Evolutionary conservation across 92 coral and sea anemone genomes (phyloP).

Genomic region (Phenganax subtilis): DNA sequence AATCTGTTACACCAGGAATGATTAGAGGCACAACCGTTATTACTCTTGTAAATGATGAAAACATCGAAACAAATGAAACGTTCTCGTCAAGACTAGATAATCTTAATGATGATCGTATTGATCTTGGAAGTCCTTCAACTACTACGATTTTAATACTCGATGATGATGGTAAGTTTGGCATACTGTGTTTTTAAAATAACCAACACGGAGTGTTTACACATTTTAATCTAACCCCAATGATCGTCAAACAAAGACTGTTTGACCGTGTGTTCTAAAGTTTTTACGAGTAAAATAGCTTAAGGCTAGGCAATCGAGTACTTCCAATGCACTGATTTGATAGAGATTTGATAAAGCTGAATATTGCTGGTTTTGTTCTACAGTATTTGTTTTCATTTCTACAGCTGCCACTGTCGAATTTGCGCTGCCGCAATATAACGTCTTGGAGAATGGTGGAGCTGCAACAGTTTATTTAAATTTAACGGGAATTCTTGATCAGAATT

Average conservation of each 20-base stretch:
- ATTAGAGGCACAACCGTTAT: not conserved
- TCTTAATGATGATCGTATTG: not conserved
- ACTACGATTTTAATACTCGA: not conserved
- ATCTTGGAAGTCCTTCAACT: not conserved
- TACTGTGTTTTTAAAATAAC: not conserved
- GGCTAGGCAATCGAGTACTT: no score
- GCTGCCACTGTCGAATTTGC: conserved; percentile 21
- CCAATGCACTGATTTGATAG: no score
- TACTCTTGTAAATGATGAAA: conserved; percentile 14
- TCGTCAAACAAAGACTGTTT: no score
- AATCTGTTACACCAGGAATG: not conserved
- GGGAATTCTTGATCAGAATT: conserved; percentile 13
- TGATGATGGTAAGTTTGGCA: conserved; percentile 2
- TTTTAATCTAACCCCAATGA: no score
- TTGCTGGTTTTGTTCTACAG: not conserved
- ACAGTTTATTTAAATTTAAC: conserved; percentile 1
- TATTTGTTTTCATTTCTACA: not conserved
- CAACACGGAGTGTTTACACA: no score
- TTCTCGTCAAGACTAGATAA: conserved; percentile 12
- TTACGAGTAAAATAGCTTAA: no score
- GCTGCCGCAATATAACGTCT: not conserved
- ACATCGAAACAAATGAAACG: conserved; percentile 31
- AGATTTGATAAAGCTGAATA: no score
- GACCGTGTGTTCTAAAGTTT: no score
- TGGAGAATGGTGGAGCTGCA: conserved; percentile 2